These are phyloP conservation scores for Tragelaphus imberbis DNA, from an alignment of 2,113 vertebrate species.

Conservation along the genomic window DNA sequence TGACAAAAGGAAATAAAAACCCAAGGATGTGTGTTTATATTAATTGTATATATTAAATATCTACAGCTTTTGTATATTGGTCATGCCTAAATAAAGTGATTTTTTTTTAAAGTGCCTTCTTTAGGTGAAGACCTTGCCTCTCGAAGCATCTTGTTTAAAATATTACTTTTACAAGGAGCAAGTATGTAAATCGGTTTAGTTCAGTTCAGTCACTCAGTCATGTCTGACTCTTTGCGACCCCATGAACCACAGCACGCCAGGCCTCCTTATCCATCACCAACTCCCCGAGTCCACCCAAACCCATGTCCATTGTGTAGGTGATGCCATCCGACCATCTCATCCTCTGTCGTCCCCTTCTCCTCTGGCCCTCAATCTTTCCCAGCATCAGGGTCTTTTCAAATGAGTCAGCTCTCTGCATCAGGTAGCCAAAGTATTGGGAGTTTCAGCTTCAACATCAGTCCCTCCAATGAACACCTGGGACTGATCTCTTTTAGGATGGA, in stretches of 20 bases:
- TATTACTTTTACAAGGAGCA: not conserved
- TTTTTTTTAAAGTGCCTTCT: not conserved
- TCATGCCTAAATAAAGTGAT: not conserved
- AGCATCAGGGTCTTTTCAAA: too few species aligned
- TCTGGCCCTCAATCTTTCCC: too few species aligned
- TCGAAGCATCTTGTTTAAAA: not conserved
- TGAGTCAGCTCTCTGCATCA: too few species aligned
- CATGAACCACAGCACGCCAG: accelerated
- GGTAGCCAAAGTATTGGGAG: too few species aligned
- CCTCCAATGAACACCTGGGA: too few species aligned
- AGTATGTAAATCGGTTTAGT: not conserved
- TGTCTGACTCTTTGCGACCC: accelerated
- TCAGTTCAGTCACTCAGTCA: too few species aligned
- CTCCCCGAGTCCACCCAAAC: accelerated
- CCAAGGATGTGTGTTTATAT: not conserved
- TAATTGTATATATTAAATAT: not conserved
- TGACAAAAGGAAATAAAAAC: not conserved
- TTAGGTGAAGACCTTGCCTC: not conserved
- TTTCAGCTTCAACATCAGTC: too few species aligned
- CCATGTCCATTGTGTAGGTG: too few species aligned
- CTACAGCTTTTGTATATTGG: not conserved
- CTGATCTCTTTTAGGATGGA: too few species aligned
- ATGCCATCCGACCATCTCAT: too few species aligned
- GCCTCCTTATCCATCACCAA: too few species aligned
- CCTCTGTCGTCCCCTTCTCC: accelerated